Conservation (phyloP, 2,797 vertebrate species). For the Etheostoma nigrum region DNA sequence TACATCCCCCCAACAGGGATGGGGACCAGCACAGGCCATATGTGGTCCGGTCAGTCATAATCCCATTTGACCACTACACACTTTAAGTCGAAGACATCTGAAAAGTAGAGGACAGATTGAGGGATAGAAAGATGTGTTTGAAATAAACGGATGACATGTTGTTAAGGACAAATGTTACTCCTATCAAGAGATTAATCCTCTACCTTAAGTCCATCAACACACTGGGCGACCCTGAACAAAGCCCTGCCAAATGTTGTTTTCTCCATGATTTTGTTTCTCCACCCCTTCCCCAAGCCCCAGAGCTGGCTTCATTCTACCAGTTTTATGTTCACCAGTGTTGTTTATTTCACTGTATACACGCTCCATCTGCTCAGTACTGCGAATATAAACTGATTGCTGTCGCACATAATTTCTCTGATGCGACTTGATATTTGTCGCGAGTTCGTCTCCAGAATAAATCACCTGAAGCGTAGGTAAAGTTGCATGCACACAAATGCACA, state of each 20-base stretch:
- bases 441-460: slow-evolving; percentile 44
- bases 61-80: slow-evolving; percentile 74
- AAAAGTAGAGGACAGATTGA: slow-evolving; percentile 43
- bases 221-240: slow-evolving; percentile 47
- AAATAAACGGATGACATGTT: slow-evolving; percentile 68
- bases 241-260: slow-evolving; percentile 71
- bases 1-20: slow-evolving; percentile 61
- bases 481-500: slow-evolving; percentile 37
- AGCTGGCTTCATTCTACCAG: slow-evolving; percentile 47
- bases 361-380: slow-evolving; percentile 77
- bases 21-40: slow-evolving; percentile 71
- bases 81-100: slow-evolving; percentile 55
- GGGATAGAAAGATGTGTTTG: slow-evolving; percentile 46
- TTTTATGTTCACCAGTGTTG: slow-evolving; percentile 43
- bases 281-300: not conserved
- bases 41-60: slow-evolving; percentile 69
- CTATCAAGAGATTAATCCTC: slow-evolving; percentile 67
- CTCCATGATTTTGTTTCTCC: slow-evolving; percentile 4
- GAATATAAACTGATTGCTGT: slow-evolving; percentile 85
- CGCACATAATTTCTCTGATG: slow-evolving; percentile 75
- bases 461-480: slow-evolving; percentile 65
- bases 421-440: slow-evolving; percentile 63
- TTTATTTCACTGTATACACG: slow-evolving; percentile 68
- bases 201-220: slow-evolving; percentile 69
- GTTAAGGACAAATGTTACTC: slow-evolving; percentile 57